Base-by-base conservation (phyloP, 1,140 invertebrate genomes). In the Pachypeltis micranthus region DNA sequence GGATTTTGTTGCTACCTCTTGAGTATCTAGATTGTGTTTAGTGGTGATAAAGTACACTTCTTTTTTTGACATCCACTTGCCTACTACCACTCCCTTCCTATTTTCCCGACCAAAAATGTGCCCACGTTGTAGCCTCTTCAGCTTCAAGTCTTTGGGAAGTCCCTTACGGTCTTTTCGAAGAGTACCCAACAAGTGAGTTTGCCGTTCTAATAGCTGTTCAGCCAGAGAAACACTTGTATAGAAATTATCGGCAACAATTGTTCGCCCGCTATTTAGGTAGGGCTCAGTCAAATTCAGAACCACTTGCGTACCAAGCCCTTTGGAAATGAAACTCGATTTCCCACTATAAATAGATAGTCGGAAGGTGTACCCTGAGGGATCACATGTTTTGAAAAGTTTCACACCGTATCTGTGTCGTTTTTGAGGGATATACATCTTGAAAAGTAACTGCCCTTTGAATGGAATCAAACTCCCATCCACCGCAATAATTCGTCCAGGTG, bases 201-300 rank as follows among this genome's bases (percentile, higher is more conserved):
- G 67, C 28, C 68, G 70, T 4, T 62, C 0, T n/a, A 73, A 64
- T 23, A 78, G 67, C 62, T 69, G 67, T 44, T 70, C 25, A 0
- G 72, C 71, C n/a, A 77, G 63, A 23, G 59, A 21, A 24, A 72
- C 51, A 26, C 69, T 73, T 0, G 71, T 74, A 63, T 78, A 76
- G 66, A 69, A 77, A 68, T 77, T 77, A 65, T 78, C 75, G 16
- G 72, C 74, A 63, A 67, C 71, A 27, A 78, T 14, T 21, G 70
- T 72, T 64, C 76, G 73, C 4, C 71, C 72, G 63, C 67, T 67
- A 65, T 72, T 60, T 57, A 73, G 64, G 28, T 19, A 69, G 58
- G 10, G 27, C 51, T 34, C 39, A 26, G 16, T 63, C 58, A 47
- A 68, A 59, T 29, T 67, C 70, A 31, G 63, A 29, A 60, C 59